A percentile compares a stretch with the other conserved stretches of the same genome.
phyloP scores from a whole-genome alignment of 1,140 invertebrate genomes.

The Ericerus pela region DNA sequence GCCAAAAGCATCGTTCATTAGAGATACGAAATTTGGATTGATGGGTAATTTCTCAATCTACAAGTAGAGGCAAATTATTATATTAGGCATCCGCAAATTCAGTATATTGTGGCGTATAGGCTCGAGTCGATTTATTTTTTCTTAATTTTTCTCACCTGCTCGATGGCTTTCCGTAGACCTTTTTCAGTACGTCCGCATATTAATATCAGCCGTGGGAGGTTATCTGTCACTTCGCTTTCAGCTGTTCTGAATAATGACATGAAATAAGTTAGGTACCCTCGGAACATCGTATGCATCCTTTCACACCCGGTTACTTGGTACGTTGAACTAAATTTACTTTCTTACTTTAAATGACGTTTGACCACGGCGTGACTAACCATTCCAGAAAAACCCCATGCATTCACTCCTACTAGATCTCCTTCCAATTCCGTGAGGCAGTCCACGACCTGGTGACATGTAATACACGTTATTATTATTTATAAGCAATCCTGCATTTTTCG shows the following conservation, averaged over 20 bases:
- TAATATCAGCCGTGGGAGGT: conserved; percentile 21
- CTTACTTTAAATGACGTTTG: conserved; percentile 22
- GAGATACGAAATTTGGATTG: conserved; percentile 38
- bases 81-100: conserved; percentile 21
- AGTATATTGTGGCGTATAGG: not conserved
- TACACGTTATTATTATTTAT: too few relatives aligned
- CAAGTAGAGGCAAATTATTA: not conserved
- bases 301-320: too few relatives aligned
- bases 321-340: too few relatives aligned
- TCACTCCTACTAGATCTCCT: conserved; percentile 36
- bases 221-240: conserved; percentile 21
- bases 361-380: conserved; percentile 42
- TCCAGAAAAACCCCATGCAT: conserved; percentile 46
- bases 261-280: too few relatives aligned
- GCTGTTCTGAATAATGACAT: too few relatives aligned
- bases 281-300: too few relatives aligned
- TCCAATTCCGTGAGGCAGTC: not conserved
- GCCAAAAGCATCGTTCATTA: conserved; percentile 33
- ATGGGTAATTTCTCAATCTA: conserved; percentile 32
- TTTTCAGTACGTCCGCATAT: conserved; percentile 21
- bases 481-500: too few relatives aligned
- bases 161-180: conserved; percentile 18
- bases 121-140: not conserved
- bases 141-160: conserved; percentile 14
- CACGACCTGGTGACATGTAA: not conserved